Evolutionary conservation across 2,113 vertebrate species (phyloP), one percentile per base, ranked within the genome.

Genomic region (Macroglossus sobrinus): DNA sequence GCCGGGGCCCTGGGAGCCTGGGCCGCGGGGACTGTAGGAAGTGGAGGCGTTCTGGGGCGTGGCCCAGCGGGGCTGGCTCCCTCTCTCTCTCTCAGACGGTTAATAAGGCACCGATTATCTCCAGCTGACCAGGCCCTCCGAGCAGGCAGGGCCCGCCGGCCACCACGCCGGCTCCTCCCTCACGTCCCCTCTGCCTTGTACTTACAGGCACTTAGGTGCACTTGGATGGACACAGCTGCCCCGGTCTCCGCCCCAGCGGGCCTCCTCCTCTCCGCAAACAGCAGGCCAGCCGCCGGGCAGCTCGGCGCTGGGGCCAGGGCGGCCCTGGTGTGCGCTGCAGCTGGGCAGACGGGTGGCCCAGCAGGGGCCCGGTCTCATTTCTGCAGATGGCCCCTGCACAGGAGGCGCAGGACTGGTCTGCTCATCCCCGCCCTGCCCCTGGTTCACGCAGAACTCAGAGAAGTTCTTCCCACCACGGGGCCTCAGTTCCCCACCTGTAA

Each of bases 71-170:
- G 79, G 18, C 69, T 2, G 1, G 40, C 24, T 76, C 40, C 55
- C 66, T 89, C 28, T 86, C 82, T 72, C 66, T 89, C 28, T 86
- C 82, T 72, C 43, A 14, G 50, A 22, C 2, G 24, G 97, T 91
- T 69, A 88, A 78, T 84, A 43, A 74, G 19, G 24, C 74, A 69
- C 61, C 5, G 7, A 63, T 84, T 74, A 72, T 81, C 43, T 89
- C 59, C 57, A 3, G 22, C 50, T 50, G 50, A 50, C 50, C 50
- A 26, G 57, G 22, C 22, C 66, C 19, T 38, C 40, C 9, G 38
- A 45, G 59, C 33, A 61, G 72, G 55, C 2, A 40, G 74, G 18
- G 12, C 47, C 16, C 0, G 0, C 57, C 0, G 0, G 50, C 76
- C 64, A 43, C 75, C 47, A 1, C 0, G 11, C 45, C 28, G 10